Conservation (phyloP, 2,888 invertebrate species). For the Drosophila nr. medialis region DNA sequence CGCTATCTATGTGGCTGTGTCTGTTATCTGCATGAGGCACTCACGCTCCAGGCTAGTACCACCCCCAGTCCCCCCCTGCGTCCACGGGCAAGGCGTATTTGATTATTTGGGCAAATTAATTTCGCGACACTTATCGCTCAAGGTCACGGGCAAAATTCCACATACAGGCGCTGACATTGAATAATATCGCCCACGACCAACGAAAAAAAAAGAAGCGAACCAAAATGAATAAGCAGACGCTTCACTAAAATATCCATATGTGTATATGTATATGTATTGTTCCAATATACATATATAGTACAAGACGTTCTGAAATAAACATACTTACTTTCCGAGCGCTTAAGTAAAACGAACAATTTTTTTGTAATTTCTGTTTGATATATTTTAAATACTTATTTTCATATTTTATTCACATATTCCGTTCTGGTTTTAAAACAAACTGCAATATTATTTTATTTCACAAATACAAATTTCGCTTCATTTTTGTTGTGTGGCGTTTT, state of each 20-base stretch:
- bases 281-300: conserved; percentile 3
- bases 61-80: conserved; percentile 5
- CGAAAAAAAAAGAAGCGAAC: conserved; percentile 11
- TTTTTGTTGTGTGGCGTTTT: conserved; percentile 58
- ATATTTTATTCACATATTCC: conserved; percentile 77
- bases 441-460: conserved; percentile 78
- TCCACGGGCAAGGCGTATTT: conserved; percentile 50
- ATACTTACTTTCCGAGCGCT: not conserved
- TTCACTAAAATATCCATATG: not conserved
- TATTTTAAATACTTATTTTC: conserved; percentile 75
- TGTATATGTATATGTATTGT: not conserved
- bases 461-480: conserved; percentile 65
- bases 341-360: conserved; percentile 34
- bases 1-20: conserved; percentile 51
- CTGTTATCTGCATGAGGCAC: conserved; percentile 63
- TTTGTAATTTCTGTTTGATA: conserved; percentile 69
- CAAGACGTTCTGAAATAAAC: conserved; percentile 31
- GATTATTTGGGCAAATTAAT: conserved; percentile 77
- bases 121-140: conserved; percentile 81
- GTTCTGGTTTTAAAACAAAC: conserved; percentile 78
- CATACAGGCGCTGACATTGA: conserved; percentile 73
- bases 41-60: conserved; percentile 28
- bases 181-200: conserved; percentile 59
- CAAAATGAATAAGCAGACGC: conserved; percentile 11
- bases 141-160: conserved; percentile 81